Evolutionary conservation across 2,113 vertebrate species (phyloP).

Genomic region (Crypturellus undulatus): DNA sequence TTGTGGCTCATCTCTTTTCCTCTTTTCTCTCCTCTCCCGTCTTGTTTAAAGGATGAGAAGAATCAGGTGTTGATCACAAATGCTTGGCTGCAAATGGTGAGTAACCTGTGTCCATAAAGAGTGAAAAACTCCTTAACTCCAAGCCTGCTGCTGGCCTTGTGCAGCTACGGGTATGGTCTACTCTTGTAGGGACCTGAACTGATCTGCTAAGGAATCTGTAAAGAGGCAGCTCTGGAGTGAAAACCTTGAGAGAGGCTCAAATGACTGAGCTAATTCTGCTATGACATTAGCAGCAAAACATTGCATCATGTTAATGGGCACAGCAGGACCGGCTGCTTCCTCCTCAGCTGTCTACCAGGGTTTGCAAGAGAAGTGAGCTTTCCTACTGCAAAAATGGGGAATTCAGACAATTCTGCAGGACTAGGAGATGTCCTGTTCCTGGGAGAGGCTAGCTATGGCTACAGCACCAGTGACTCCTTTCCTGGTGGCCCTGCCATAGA

Average conservation of each 20-base stretch:
- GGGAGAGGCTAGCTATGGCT: neutral
- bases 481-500: neutral
- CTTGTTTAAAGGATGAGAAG: conserved; percentile 87
- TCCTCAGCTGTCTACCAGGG: neutral
- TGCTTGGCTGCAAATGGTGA: conserved; percentile 90
- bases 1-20: neutral
- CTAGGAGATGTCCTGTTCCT: neutral
- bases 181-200: rapidly evolving
- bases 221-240: neutral
- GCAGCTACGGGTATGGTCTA: rapidly evolving
- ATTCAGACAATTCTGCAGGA: neutral
- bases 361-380: neutral
- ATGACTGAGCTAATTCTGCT: neutral
- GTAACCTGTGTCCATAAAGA: conserved; percentile 41
- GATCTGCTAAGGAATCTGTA: neutral
- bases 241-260: neutral
- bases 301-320: neutral
- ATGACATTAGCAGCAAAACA: neutral
- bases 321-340: neutral
- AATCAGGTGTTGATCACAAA: conserved; percentile 92
- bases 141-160: neutral
- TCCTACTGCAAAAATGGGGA: neutral
- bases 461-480: rapidly evolving
- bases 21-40: neutral
- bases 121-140: neutral